phyloP scores from a whole-genome alignment of 1,140 invertebrate species.

The Aphelinus atriplicis region DNA sequence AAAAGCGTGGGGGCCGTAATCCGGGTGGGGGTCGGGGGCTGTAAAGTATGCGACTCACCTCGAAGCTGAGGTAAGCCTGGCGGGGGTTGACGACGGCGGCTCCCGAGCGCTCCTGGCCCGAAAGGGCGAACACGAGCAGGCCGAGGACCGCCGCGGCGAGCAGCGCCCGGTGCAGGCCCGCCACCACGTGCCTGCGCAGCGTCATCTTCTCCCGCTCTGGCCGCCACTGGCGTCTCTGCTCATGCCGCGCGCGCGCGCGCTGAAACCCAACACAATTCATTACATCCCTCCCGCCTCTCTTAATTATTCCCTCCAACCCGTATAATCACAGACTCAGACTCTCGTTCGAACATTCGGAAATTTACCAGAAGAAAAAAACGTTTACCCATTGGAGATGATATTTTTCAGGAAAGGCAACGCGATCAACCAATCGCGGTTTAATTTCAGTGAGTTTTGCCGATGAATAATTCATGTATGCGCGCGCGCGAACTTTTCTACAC shows the following conservation, averaged over 20 bases:
- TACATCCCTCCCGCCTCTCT: neutral
- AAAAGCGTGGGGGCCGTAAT: too few relatives aligned
- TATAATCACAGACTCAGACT: too few relatives aligned
- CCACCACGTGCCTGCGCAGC: conserved; percentile 59
- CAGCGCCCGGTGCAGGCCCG: conserved; percentile 57
- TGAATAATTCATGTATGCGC: too few relatives aligned
- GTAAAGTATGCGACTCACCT: conserved; percentile 13
- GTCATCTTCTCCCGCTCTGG: conserved; percentile 63
- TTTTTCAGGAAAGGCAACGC: too few relatives aligned
- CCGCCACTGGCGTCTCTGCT: conserved; percentile 53
- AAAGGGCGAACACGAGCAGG: conserved; percentile 58
- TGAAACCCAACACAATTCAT: neutral
- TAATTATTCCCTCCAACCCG: neutral
- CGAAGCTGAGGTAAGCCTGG: neutral
- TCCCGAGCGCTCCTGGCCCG: conserved; percentile 57
- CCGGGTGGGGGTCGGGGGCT: neutral
- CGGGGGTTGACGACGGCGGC: conserved; percentile 33
- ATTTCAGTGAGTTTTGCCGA: too few relatives aligned
- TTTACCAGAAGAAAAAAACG: too few relatives aligned
- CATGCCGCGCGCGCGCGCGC: conserved; percentile 56
- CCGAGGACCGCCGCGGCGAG: conserved; percentile 57
- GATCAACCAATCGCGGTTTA: too few relatives aligned
- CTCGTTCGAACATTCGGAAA: too few relatives aligned
- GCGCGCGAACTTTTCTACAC: too few relatives aligned
- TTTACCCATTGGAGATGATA: too few relatives aligned